A percentile compares a stretch with the other conserved stretches of the same genome.
Conservation (phyloP, 1,140 invertebrate species). For the Leptinotarsa defecta region DNA sequence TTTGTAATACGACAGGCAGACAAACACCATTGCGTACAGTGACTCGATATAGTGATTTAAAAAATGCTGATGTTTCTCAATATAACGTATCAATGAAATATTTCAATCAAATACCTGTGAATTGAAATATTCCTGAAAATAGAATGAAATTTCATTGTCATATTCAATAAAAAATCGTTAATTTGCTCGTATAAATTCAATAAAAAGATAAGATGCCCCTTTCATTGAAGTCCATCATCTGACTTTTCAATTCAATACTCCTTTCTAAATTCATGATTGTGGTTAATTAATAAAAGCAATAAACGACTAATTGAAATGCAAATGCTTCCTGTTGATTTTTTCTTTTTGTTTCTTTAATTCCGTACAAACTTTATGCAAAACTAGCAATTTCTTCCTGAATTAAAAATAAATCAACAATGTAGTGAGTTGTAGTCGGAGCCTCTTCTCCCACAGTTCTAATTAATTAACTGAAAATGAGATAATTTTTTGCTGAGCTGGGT, state of each 20-base stretch:
- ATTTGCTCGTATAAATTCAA: too few relatives aligned
- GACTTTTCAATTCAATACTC: background rate
- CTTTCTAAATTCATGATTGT: slow-evolving; percentile 38
- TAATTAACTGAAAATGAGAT: slow-evolving; percentile 10
- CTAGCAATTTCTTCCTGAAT: slow-evolving; percentile 30
- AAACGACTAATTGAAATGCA: slow-evolving; percentile 49
- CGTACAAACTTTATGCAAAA: slow-evolving; percentile 34
- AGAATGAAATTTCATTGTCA: too few relatives aligned
- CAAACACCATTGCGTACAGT: too few relatives aligned
- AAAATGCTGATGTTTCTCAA: too few relatives aligned
- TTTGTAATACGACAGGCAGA: too few relatives aligned
- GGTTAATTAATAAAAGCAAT: slow-evolving; percentile 47
- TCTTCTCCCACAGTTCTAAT: background rate
- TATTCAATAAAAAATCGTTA: too few relatives aligned
- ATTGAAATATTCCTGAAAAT: too few relatives aligned
- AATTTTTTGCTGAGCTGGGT: slow-evolving; percentile 2
- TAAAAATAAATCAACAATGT: slow-evolving; percentile 33
- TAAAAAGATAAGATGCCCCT: too few relatives aligned
- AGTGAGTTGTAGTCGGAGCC: background rate
- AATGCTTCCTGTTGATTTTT: slow-evolving; percentile 35
- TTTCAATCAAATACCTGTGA: too few relatives aligned
- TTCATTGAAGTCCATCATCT: too few relatives aligned
- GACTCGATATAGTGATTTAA: too few relatives aligned
- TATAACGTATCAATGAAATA: too few relatives aligned
- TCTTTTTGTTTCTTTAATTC: slow-evolving; percentile 32